phyloP scores from a whole-genome alignment of 2,113 vertebrate species.

The Menidia beryllina region DNA sequence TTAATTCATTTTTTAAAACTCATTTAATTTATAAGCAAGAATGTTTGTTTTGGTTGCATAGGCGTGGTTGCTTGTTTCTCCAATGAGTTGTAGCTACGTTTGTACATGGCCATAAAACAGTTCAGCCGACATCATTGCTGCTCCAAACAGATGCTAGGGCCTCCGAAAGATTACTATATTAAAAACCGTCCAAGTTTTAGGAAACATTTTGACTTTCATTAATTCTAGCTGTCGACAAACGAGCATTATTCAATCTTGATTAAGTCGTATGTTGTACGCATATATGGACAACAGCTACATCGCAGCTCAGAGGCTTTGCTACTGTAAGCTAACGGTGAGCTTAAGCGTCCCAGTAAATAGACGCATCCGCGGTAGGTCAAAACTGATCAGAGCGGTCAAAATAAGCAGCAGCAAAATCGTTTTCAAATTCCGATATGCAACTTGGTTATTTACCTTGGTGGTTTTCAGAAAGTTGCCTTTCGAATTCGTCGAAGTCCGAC shows the following conservation, averaged over 20 bases:
- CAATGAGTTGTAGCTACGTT: background rate
- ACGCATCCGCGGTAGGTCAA: slow-evolving; percentile 19
- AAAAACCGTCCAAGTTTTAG: background rate
- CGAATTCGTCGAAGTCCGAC: slow-evolving; percentile 94
- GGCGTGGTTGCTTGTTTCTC: background rate
- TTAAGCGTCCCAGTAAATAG: slow-evolving; percentile 51
- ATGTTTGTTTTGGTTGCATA: background rate
- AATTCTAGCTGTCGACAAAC: too few species aligned
- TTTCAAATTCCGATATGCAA: background rate
- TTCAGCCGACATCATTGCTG: slow-evolving; percentile 33
- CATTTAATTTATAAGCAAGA: too few species aligned
- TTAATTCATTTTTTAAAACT: background rate
- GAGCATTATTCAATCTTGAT: background rate
- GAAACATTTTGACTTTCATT: background rate
- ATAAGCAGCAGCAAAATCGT: rapidly evolving
- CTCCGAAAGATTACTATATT: background rate
- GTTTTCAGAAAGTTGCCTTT: slow-evolving; percentile 91
- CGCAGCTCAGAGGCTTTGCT: too few species aligned
- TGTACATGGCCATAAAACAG: background rate
- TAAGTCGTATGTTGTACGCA: background rate
- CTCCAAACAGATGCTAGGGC: slow-evolving; percentile 11
- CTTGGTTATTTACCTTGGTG: slow-evolving; percentile 83
- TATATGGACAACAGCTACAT: background rate
- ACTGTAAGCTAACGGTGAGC: slow-evolving; percentile 11
- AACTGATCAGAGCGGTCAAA: background rate